phyloP scores from a whole-genome alignment of 1,140 invertebrate species.

The Zophobas morio region DNA sequence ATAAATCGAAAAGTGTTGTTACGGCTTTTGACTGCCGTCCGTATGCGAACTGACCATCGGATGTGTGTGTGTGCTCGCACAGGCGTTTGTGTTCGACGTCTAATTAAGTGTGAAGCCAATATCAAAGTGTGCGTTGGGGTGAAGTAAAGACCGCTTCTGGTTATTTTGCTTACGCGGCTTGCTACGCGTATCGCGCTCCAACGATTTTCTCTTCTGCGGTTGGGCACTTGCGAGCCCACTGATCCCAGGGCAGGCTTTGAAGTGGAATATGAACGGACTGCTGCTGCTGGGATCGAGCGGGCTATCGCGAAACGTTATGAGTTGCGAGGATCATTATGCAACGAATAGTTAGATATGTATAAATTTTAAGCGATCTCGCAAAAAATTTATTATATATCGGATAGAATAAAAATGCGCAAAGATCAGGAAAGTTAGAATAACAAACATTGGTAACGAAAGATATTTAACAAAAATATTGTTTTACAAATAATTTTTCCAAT shows the following conservation, averaged over 20 bases:
- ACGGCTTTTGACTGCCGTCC: conserved; percentile 19
- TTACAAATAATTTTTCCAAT: no score
- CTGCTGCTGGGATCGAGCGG: background rate
- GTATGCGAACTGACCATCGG: conserved; percentile 5
- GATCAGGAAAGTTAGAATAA: no score
- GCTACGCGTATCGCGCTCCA: conserved; percentile 33
- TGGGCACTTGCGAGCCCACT: conserved; percentile 21
- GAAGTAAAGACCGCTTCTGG: conserved; percentile 48
- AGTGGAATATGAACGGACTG: background rate
- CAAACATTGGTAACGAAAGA: no score
- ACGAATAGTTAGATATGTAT: no score
- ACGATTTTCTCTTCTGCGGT: conserved; percentile 33
- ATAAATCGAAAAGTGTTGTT: conserved; percentile 26
- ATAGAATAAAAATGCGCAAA: no score
- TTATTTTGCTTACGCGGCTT: conserved; percentile 50
- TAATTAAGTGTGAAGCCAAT: conserved; percentile 53
- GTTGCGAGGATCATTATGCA: no score
- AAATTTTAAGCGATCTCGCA: no score
- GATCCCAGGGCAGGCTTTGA: conserved; percentile 1
- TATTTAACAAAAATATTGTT: no score
- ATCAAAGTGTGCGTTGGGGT: conserved; percentile 50
- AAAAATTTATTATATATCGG: no score
- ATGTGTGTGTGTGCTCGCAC: conserved; percentile 9
- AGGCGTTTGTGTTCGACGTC: conserved; percentile 37
- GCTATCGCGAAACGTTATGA: no score